Percentiles rank a stretch among this genome's conserved stretches.
Evolutionary conservation across 2,888 invertebrate species (phyloP).

Genomic region (Trissoscelio sp.): DNA sequence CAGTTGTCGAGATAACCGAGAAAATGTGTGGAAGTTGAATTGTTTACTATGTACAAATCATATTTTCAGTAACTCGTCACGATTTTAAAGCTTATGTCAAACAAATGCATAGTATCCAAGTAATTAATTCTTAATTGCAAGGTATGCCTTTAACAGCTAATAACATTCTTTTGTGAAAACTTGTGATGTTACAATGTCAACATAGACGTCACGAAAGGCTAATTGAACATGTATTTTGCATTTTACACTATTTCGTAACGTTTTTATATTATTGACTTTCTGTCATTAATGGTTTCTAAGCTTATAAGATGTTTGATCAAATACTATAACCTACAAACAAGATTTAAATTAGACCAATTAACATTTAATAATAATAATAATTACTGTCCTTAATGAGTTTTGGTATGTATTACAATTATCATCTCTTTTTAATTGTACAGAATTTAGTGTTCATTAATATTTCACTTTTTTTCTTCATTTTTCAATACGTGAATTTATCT

Average conservation of each 20-base stretch:
- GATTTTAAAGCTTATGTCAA: neutral
- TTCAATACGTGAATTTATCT: too few species aligned
- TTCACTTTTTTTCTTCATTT: too few species aligned
- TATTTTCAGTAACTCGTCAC: neutral
- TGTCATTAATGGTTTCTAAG: neutral
- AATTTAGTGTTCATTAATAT: too few species aligned
- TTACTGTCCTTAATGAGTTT: neutral
- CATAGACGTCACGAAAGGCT: neutral
- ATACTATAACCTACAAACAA: neutral
- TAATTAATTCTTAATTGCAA: neutral
- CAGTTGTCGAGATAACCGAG: too few species aligned
- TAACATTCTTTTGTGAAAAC: neutral
- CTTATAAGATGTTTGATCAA: neutral
- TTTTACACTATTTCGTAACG: neutral
- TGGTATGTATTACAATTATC: neutral
- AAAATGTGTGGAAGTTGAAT: too few species aligned
- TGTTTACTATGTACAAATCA: too few species aligned
- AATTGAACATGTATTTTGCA: neutral
- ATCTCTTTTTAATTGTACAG: too few species aligned
- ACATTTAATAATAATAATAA: too few species aligned
- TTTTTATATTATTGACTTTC: slow-evolving; percentile 7
- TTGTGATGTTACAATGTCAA: neutral
- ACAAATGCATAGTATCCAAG: neutral
- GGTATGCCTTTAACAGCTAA: neutral
- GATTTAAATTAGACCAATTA: neutral